phyloP scores from a whole-genome alignment of 2,888 invertebrate genomes.

The Oligia latruncula region DNA sequence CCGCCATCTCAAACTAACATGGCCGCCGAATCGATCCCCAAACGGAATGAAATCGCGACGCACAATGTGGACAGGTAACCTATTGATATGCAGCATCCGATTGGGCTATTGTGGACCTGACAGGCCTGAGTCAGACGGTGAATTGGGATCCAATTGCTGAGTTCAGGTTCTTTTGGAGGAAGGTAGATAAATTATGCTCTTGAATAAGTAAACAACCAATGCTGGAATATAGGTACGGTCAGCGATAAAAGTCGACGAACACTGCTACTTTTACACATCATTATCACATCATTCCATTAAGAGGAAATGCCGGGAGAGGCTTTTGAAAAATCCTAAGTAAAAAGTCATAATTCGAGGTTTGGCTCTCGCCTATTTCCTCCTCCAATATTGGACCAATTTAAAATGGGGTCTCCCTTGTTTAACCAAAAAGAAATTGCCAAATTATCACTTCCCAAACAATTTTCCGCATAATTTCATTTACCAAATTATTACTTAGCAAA shows the following conservation, averaged over 20 bases:
- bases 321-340: no score
- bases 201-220: neutral
- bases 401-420: no score
- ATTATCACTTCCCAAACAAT: no score
- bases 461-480: no score
- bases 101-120: slow-evolving; percentile 49
- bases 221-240: neutral
- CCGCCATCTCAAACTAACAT: neutral
- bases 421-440: no score
- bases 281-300: no score
- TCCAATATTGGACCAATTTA: no score
- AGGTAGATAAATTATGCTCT: neutral
- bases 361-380: no score
- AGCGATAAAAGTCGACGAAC: neutral
- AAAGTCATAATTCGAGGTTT: no score
- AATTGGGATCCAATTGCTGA: slow-evolving; percentile 24
- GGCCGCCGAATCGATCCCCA: slow-evolving; percentile 10
- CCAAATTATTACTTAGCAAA: no score
- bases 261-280: neutral
- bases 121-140: neutral
- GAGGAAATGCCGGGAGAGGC: no score
- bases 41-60: slow-evolving; percentile 37
- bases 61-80: slow-evolving; percentile 37
- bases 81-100: slow-evolving; percentile 47
- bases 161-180: neutral